Evolutionary conservation across 2,888 invertebrate genomes (phyloP).

Genomic region (Oligia strigilis): DNA sequence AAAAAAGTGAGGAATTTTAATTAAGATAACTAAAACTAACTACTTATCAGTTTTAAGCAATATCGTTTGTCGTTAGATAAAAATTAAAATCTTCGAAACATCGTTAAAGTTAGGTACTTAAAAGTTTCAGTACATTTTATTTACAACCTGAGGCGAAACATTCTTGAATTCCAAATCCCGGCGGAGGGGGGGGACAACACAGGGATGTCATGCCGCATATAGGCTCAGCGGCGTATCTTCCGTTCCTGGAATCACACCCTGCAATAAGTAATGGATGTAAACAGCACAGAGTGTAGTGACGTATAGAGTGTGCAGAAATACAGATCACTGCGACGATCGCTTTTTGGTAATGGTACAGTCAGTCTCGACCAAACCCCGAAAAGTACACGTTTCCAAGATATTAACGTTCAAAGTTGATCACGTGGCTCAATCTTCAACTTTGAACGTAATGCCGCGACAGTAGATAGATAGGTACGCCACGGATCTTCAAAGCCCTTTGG

Average conservation of each 20-base stretch:
- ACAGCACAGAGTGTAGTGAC: background rate
- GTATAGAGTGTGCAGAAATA: background rate
- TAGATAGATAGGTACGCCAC: too few species aligned
- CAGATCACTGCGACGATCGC: background rate
- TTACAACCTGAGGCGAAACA: background rate
- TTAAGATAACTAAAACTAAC: background rate
- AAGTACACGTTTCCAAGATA: too few species aligned
- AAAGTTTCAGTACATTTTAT: background rate
- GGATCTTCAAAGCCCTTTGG: too few species aligned
- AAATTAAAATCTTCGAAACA: background rate
- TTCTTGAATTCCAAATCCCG: conserved; percentile 77
- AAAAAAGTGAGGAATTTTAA: background rate
- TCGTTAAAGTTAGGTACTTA: too few species aligned
- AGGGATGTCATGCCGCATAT: conserved; percentile 71
- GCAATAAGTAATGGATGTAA: background rate
- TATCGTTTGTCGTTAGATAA: background rate
- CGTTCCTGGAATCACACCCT: conserved; percentile 73
- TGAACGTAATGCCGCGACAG: too few species aligned
- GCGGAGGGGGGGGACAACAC: conserved; percentile 74
- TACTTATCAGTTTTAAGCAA: background rate
- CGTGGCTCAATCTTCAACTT: too few species aligned
- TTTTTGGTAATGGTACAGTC: background rate
- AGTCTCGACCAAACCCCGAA: background rate
- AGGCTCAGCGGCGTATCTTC: conserved; percentile 81
- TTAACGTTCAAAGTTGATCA: too few species aligned